phyloP scores from a whole-genome alignment of 2,888 invertebrate genomes.

The Escarpia spicata region DNA sequence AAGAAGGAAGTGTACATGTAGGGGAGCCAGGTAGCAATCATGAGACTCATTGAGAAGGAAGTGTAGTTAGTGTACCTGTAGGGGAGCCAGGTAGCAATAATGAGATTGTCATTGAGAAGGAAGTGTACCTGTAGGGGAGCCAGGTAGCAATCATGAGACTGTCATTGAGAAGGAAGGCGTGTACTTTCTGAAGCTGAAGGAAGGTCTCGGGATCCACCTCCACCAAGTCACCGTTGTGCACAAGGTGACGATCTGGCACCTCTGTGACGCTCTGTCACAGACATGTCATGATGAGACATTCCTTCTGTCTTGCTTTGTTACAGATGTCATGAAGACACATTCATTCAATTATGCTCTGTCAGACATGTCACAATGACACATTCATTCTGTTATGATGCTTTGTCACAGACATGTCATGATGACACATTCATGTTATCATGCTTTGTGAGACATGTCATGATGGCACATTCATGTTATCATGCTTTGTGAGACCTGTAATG shows the following conservation, averaged over 20 bases:
- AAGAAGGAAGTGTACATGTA: neutral
- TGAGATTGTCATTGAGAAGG: neutral
- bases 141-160: conserved; percentile 84
- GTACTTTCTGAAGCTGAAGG: conserved; percentile 82
- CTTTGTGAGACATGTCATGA: conserved; percentile 60
- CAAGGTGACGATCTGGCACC: conserved; percentile 77
- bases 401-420: too few relatives aligned
- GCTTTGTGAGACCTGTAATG: too few relatives aligned
- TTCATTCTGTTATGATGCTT: neutral
- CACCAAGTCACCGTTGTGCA: conserved; percentile 91
- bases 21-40: neutral
- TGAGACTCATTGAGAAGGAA: neutral
- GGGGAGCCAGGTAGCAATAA: neutral
- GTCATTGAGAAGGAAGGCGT: conserved; percentile 92
- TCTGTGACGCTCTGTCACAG: conserved; percentile 74
- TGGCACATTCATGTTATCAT: neutral
- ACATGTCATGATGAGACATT: neutral
- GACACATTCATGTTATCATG: too few relatives aligned
- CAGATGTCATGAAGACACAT: too few relatives aligned
- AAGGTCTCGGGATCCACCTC: conserved; percentile 86
- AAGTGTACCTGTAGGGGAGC: conserved; percentile 60
- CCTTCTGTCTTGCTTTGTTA: neutral
- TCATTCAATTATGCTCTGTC: conserved; percentile 60
- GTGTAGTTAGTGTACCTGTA: neutral
- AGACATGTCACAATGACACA: neutral